phyloP scores from a whole-genome alignment of 2,113 vertebrate species.

The Patagioenas fasciata region DNA sequence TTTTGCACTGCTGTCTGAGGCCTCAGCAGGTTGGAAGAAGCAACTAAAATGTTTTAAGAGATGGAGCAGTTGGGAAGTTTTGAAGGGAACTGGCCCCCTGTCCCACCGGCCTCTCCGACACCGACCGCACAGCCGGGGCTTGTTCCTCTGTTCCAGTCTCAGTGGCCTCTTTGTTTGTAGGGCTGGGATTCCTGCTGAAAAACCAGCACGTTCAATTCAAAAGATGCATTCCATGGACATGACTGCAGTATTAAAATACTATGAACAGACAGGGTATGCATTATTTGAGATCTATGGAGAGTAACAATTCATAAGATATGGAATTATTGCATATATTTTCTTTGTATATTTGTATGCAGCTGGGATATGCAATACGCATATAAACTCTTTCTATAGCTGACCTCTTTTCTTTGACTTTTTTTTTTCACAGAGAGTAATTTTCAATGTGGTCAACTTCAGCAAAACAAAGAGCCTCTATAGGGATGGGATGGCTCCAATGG shows the following conservation, averaged over 20 bases:
- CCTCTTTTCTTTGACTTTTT: neutral
- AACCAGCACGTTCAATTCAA: neutral
- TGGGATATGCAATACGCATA: neutral
- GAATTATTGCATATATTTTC: neutral
- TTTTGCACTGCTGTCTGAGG: neutral
- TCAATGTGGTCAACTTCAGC: constrained; percentile 98
- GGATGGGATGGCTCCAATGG: constrained; percentile 96
- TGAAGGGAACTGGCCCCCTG: neutral
- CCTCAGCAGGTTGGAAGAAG: neutral
- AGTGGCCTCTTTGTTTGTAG: neutral
- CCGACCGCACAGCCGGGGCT: neutral
- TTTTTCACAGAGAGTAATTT: constrained; percentile 90
- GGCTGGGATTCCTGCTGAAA: neutral
- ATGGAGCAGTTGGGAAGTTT: neutral
- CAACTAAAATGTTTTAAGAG: neutral
- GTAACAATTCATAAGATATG: neutral
- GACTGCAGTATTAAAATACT: neutral
- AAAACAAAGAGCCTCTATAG: constrained; percentile 99
- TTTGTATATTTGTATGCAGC: neutral
- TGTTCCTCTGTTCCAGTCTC: neutral
- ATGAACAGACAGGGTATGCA: neutral
- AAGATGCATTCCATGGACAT: neutral
- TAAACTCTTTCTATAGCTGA: neutral
- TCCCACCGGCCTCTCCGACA: neutral
- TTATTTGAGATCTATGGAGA: neutral